phyloP scores from a whole-genome alignment of 2,888 invertebrate species.

The Trichacis sp. region DNA sequence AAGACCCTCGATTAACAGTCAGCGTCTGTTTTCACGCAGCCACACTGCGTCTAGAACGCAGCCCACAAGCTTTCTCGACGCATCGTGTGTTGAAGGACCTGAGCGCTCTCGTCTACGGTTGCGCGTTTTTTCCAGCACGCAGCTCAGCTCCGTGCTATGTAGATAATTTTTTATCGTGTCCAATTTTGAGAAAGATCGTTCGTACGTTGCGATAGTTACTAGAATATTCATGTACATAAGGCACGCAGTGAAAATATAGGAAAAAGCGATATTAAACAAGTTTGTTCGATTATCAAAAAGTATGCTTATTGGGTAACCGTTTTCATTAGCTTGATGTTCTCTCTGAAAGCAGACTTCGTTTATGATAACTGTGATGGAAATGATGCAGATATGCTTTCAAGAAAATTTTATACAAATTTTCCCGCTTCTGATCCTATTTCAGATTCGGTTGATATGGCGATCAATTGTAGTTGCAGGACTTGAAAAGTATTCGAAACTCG shows the following conservation, averaged over 20 bases:
- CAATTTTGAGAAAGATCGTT: conserved; percentile 29
- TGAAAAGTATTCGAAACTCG: not conserved
- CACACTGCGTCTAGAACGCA: no score
- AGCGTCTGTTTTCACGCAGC: no score
- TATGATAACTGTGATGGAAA: not conserved
- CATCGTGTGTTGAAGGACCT: no score
- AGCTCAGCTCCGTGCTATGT: no score
- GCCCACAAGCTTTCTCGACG: no score
- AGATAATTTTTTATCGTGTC: conserved; percentile 27
- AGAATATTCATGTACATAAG: conserved; percentile 19
- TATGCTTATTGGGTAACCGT: not conserved
- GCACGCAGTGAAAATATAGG: conserved; percentile 27
- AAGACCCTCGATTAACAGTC: no score
- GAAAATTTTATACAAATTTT: not conserved
- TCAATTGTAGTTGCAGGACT: not conserved
- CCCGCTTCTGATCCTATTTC: not conserved
- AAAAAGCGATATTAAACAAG: conserved; percentile 12
- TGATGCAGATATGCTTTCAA: not conserved
- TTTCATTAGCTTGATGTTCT: not conserved
- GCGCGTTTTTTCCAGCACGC: no score
- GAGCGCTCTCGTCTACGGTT: no score
- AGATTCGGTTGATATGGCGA: not conserved
- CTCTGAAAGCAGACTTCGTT: not conserved
- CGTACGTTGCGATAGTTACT: conserved; percentile 13
- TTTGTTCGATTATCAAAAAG: conserved; percentile 3